Evolutionary conservation across 2,888 invertebrate genomes (phyloP).

Genomic region (Diarsia brunnea): DNA sequence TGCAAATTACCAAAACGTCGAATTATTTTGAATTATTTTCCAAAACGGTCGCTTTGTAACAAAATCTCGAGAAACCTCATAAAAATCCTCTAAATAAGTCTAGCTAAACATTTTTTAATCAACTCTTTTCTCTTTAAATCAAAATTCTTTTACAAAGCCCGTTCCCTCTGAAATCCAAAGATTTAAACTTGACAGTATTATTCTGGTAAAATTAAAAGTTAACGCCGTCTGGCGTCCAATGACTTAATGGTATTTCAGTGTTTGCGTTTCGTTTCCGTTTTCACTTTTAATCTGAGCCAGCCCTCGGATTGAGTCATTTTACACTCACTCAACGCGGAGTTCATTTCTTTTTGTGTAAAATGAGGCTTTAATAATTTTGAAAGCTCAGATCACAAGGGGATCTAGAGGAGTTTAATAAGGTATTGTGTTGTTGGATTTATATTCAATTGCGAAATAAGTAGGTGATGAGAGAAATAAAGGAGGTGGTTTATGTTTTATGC

Average conservation of each 20-base stretch:
- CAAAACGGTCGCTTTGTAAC: constrained; percentile 4
- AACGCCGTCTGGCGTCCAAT: constrained; percentile 76
- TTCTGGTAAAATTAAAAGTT: constrained; percentile 82
- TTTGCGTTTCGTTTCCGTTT: constrained; percentile 83
- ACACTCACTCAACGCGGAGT: constrained; percentile 67
- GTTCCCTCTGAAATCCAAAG: constrained; percentile 65
- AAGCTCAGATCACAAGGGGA: constrained; percentile 60
- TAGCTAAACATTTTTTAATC: constrained; percentile 58
- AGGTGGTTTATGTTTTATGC: constrained; percentile 1
- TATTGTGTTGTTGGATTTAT: constrained; percentile 45
- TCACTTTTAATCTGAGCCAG: constrained; percentile 80
- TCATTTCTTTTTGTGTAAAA: constrained; percentile 69
- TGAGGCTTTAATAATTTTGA: constrained; percentile 66
- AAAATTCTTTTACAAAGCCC: constrained; percentile 62
- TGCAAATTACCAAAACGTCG: not conserved
- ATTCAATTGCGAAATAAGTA: constrained; percentile 25
- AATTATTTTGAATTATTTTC: not conserved
- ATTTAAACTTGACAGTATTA: constrained; percentile 73
- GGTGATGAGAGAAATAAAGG: not conserved
- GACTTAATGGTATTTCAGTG: constrained; percentile 88
- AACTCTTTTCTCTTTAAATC: constrained; percentile 62
- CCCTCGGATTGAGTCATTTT: constrained; percentile 70
- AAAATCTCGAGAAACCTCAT: constrained; percentile 13
- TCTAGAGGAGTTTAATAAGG: constrained; percentile 51
- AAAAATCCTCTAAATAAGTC: constrained; percentile 47